Conservation (phyloP, 2,113 vertebrate species). For the Arizona elegans region DNA sequence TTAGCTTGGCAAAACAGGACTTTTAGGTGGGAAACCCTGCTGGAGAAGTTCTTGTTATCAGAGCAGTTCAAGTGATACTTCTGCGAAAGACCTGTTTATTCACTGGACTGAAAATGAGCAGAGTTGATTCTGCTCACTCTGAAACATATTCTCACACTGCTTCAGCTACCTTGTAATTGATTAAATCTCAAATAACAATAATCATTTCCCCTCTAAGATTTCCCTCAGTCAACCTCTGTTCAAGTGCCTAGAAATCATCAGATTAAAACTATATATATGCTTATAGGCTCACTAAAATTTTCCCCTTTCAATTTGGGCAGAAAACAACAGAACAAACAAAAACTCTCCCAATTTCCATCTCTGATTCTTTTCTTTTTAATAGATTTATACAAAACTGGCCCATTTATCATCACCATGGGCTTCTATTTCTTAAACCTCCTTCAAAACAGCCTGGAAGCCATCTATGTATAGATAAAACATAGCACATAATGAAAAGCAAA, state of each 20-base stretch:
- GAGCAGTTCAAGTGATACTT: background rate
- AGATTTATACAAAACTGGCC: slow-evolving; percentile 6
- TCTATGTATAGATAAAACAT: background rate
- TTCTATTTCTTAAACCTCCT: slow-evolving; percentile 6
- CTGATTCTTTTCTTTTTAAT: slow-evolving; percentile 13
- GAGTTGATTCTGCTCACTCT: background rate
- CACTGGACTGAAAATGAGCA: background rate
- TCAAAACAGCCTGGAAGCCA: slow-evolving; percentile 1
- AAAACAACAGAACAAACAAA: slow-evolving; percentile 15
- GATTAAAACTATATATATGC: background rate
- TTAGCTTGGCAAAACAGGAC: background rate
- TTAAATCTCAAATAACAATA: slow-evolving; percentile 20
- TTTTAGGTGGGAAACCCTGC: background rate
- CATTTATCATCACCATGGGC: slow-evolving; percentile 17
- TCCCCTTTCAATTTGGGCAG: slow-evolving; percentile 24
- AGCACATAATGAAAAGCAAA: slow-evolving; percentile 22
- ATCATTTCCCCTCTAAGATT: background rate
- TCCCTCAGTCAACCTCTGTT: background rate
- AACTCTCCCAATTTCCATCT: background rate
- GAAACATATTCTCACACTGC: too few species aligned
- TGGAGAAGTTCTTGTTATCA: background rate
- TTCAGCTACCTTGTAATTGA: background rate
- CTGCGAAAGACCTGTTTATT: background rate
- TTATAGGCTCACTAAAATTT: slow-evolving; percentile 16
- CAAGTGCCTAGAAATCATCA: background rate